These are phyloP conservation scores for Orthonychiurus folsomi DNA, from an alignment of 2,888 invertebrate genomes.

Conservation along the genomic window DNA sequence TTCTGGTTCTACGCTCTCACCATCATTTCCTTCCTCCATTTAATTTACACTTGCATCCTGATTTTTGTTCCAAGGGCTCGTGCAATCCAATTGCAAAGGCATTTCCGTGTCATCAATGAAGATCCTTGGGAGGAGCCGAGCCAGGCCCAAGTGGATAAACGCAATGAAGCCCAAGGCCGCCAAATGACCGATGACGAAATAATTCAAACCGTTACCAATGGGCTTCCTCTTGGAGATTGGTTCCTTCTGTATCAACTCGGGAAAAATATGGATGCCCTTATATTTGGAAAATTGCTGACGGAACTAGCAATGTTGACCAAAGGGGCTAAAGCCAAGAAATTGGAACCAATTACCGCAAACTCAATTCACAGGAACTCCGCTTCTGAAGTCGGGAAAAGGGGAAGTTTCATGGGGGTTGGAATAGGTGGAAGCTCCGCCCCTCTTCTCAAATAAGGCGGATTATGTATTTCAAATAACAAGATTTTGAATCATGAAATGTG, in stretches of 20 bases:
- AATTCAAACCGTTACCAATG: not conserved
- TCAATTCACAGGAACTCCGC: not conserved
- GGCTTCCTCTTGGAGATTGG: slow-evolving; percentile 21
- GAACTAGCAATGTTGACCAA: slow-evolving; percentile 15
- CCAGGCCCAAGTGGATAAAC: not conserved
- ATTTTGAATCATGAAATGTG: too few species aligned
- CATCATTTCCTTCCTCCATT: not conserved
- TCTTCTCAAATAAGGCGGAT: not conserved
- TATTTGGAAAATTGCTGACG: slow-evolving; percentile 27
- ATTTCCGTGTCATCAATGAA: slow-evolving; percentile 14
- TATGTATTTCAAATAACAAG: too few species aligned
- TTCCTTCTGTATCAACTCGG: slow-evolving; percentile 27
- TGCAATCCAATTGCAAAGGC: not conserved
- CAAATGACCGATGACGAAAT: not conserved
- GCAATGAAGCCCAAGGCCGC: not conserved
- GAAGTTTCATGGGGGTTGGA: not conserved
- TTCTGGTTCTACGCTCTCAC: slow-evolving; percentile 9
- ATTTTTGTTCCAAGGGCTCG: not conserved
- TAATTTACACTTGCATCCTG: not conserved
- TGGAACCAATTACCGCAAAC: not conserved
- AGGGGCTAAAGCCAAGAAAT: not conserved
- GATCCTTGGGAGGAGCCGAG: slow-evolving; percentile 8
- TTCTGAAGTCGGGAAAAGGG: not conserved
- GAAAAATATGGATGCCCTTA: slow-evolving; percentile 30
- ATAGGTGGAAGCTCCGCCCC: not conserved